These are phyloP conservation scores for Rotaria sp. DNA, from an alignment of 2,888 invertebrate genomes.

Conservation along the genomic window DNA sequence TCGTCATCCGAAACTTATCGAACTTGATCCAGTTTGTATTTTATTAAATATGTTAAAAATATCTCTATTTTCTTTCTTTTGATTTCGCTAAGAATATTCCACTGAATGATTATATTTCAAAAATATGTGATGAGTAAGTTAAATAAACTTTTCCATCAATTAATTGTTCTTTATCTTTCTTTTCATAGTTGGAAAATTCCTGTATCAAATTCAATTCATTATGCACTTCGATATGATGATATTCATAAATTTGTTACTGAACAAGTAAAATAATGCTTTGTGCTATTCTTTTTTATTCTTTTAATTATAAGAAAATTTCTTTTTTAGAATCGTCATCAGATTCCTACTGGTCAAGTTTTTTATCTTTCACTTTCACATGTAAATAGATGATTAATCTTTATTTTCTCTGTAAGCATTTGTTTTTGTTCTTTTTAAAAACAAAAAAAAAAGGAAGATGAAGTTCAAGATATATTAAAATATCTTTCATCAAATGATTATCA, in stretches of 20 bases:
- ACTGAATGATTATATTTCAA: neutral
- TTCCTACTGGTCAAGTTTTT: constrained; percentile 12
- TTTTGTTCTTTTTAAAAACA: neutral
- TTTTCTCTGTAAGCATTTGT: neutral
- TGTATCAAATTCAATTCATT: neutral
- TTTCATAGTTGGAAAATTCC: constrained; percentile 3
- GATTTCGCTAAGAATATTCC: neutral
- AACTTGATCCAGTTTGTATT: constrained; percentile 13
- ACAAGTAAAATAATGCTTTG: neutral
- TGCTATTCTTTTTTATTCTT: neutral
- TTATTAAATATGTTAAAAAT: neutral
- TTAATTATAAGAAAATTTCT: neutral
- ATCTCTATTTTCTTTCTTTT: neutral
- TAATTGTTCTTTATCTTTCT: no score
- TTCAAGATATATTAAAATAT: neutral
- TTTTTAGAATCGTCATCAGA: neutral
- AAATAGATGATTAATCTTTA: neutral
- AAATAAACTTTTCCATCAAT: neutral
- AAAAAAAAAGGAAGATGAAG: neutral
- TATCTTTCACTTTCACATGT: constrained; percentile 26
- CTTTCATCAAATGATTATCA: neutral
- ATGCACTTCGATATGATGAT: constrained; percentile 7
- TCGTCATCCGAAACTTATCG: neutral
- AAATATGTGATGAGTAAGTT: constrained; percentile 10
- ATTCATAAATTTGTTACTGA: constrained; percentile 25